These are phyloP conservation scores for Lynx canadensis DNA, from an alignment of 2,113 vertebrate genomes.

Conservation along the genomic window DNA sequence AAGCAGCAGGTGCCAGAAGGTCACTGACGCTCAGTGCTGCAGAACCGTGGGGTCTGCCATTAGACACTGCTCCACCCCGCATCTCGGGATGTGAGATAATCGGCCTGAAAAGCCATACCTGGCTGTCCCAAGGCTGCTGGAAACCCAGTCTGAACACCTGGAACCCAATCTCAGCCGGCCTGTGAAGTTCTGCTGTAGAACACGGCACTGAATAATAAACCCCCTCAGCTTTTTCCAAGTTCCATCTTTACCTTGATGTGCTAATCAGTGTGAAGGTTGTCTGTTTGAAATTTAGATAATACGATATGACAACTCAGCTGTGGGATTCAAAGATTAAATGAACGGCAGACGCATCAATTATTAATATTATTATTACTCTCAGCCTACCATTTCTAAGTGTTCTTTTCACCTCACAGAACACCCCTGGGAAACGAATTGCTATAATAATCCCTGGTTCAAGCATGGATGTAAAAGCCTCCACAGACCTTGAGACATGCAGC, in stretches of 20 bases:
- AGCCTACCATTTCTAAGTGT: not conserved
- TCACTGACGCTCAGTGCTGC: not conserved
- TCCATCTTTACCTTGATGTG: not conserved
- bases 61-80: not conserved
- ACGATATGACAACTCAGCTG: not conserved
- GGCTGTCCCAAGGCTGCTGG: not conserved
- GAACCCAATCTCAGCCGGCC: not conserved
- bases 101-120: not conserved
- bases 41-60: not conserved
- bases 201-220: not conserved
- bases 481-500: not conserved
- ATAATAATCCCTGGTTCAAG: not conserved
- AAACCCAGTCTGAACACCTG: not conserved
- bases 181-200: not conserved
- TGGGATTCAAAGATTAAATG: not conserved
- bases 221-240: not conserved
- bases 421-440: not conserved
- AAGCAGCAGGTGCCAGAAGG: not conserved
- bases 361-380: not conserved
- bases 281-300: slow-evolving; percentile 15
- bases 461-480: not conserved
- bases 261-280: not conserved
- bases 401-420: not conserved
- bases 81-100: not conserved
- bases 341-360: slow-evolving; percentile 1